These are phyloP conservation scores for Ptilonorhynchus violaceus DNA, from an alignment of 2,113 vertebrate genomes.

Conservation along the genomic window DNA sequence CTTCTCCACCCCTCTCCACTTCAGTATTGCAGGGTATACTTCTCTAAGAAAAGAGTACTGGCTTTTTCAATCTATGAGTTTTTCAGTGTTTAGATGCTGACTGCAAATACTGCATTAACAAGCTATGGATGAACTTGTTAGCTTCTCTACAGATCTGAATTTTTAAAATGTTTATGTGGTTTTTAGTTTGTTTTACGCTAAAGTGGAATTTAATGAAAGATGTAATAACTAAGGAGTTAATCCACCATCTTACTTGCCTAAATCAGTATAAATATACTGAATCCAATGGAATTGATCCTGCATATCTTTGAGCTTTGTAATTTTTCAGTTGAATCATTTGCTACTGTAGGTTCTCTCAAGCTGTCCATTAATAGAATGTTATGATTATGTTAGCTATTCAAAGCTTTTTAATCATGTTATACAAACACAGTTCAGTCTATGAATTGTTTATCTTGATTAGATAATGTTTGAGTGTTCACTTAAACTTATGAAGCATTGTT, in stretches of 20 bases:
- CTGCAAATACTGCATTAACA: background rate
- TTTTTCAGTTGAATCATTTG: background rate
- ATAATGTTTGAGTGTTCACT: background rate
- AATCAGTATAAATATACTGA: background rate
- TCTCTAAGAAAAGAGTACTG: background rate
- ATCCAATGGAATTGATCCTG: background rate
- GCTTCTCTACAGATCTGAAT: background rate
- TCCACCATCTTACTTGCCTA: background rate
- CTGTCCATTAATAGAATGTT: background rate
- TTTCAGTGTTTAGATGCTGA: background rate
- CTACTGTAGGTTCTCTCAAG: background rate
- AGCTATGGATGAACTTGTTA: background rate
- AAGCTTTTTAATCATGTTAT: conserved; percentile 25
- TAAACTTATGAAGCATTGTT: background rate
- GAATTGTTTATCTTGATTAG: conserved; percentile 34
- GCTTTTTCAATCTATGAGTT: background rate
- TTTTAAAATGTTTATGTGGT: background rate
- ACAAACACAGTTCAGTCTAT: background rate
- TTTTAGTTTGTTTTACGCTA: background rate
- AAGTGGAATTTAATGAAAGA: background rate
- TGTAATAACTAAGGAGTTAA: background rate
- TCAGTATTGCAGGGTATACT: background rate
- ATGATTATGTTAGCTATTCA: background rate
- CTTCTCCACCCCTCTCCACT: background rate
- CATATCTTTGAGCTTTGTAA: background rate